Percentiles rank a stretch among this genome's conserved stretches.
Evolutionary conservation across 2,888 invertebrate species (phyloP).

Genomic region (Celastrina argiolus): DNA sequence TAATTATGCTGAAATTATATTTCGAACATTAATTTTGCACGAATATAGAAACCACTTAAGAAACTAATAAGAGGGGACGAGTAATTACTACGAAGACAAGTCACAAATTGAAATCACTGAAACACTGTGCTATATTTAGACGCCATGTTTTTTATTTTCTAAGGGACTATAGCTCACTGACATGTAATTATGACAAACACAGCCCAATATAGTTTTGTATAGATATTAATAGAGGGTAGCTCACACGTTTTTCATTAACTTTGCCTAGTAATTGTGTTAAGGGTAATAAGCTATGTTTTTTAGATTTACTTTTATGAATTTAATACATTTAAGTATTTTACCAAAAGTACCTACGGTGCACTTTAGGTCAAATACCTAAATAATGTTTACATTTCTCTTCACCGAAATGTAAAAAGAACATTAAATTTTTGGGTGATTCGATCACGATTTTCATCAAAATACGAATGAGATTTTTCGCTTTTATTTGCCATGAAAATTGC

Average conservation of each 20-base stretch:
- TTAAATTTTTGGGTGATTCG: constrained; percentile 25
- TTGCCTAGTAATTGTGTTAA: too few species aligned
- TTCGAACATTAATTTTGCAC: background rate
- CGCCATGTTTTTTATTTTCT: background rate
- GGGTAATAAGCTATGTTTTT: too few species aligned
- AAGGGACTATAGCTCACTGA: background rate
- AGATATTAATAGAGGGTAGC: background rate
- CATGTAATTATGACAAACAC: constrained; percentile 8
- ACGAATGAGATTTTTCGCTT: constrained; percentile 45
- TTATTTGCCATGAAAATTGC: constrained; percentile 46
- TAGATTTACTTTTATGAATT: too few species aligned
- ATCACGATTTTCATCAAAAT: constrained; percentile 47
- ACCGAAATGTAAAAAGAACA: background rate
- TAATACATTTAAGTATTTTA: too few species aligned
- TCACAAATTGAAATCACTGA: constrained; percentile 51
- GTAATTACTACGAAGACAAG: constrained; percentile 25
- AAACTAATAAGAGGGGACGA: constrained; percentile 6
- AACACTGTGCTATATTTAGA: constrained; percentile 53
- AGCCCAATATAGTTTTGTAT: background rate
- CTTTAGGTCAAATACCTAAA: too few species aligned
- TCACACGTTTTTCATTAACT: background rate
- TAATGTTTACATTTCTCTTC: background rate
- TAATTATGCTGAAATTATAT: background rate
- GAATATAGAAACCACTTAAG: constrained; percentile 18
- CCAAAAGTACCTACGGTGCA: too few species aligned